Base-by-base conservation (phyloP, 2,797 vertebrate species). In the Poeciliopsis infans region DNA sequence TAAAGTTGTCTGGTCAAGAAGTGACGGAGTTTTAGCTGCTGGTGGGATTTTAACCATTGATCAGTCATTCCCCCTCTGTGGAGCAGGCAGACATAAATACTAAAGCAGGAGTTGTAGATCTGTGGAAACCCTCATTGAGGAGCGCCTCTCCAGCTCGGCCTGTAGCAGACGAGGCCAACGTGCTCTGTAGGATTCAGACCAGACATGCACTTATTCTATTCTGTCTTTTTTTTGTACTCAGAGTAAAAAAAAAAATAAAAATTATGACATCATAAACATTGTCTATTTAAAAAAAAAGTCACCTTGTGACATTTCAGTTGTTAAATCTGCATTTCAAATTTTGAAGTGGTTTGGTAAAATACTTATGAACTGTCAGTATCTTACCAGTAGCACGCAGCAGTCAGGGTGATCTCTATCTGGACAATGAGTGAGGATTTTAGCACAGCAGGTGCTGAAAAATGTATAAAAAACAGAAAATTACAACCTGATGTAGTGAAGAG, bases 51-150 rank as follows among this genome's bases (percentile, higher is more conserved):
- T 59, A 51, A 8, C 49, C 49, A 59, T 59, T 12, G 15, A 31
- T 64, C 59, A 64, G 31, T 64, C 16, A 18, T 36, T 36, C 31
- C 59, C 16, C 33, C n/a, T 33, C 6, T 16, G 7, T 64, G 2
- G 31, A 64, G 31, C 59, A 64, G 31, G 59, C 8, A 64, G 59
- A 64, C 59, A 64, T 64, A 64, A 64, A 36, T 64, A 36, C 59
- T 64, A 4, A 2, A 28, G n/a, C 25, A 61, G 57, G 15, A 16
- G 57, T 11, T 13, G 11, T 61, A 61, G 57, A 61, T 61, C 59
- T 61, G 31, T 64, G 33, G 59, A 64, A 20, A 36, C 31, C 6
- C 59, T 64, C 59, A 64, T 6, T 36, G 31, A 64, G 16, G 59
- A 33, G 5, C 0, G 5, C 13, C 28, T 33, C 28, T 61, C 4